phyloP scores from a whole-genome alignment of 92 coral and sea anemone genomes.

The Virgularia gustaviana region DNA sequence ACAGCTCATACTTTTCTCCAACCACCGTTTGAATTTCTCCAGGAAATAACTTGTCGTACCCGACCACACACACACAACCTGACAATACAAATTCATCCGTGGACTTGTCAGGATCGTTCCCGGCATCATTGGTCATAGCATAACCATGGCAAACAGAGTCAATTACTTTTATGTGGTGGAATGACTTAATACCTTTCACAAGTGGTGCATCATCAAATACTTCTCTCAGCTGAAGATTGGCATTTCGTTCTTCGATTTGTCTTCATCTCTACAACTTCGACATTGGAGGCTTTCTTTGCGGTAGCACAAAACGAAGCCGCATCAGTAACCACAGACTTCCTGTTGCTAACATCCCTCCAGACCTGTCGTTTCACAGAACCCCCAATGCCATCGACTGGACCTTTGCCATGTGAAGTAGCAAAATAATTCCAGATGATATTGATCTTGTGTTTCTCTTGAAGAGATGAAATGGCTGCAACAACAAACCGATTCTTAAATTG shows the following conservation, averaged over 20 bases:
- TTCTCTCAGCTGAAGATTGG: background rate
- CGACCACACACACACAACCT: background rate
- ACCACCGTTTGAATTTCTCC: background rate
- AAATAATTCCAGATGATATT: slow-evolving; percentile 43
- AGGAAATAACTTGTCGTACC: background rate
- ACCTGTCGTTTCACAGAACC: slow-evolving; percentile 46
- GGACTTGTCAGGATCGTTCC: no score
- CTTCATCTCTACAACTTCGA: slow-evolving; percentile 10
- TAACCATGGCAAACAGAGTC: no score
- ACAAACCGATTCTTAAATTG: slow-evolving; percentile 52
- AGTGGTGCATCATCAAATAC: background rate
- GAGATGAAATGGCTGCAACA: slow-evolving; percentile 36
- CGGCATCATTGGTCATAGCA: no score
- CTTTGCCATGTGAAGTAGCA: slow-evolving; percentile 49
- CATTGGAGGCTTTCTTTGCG: background rate
- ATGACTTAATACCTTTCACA: background rate
- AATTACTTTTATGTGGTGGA: background rate
- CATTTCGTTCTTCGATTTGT: slow-evolving; percentile 12
- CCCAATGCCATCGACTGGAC: slow-evolving; percentile 45
- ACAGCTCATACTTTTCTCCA: background rate
- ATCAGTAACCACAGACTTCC: slow-evolving; percentile 3
- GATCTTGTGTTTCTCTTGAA: slow-evolving; percentile 46
- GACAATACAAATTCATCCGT: no score
- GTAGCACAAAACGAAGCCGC: slow-evolving; percentile 8
- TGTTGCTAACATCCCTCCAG: slow-evolving; percentile 3